Conservation (phyloP, 2,888 invertebrate genomes). For the Chrysomela aeneicollis region DNA sequence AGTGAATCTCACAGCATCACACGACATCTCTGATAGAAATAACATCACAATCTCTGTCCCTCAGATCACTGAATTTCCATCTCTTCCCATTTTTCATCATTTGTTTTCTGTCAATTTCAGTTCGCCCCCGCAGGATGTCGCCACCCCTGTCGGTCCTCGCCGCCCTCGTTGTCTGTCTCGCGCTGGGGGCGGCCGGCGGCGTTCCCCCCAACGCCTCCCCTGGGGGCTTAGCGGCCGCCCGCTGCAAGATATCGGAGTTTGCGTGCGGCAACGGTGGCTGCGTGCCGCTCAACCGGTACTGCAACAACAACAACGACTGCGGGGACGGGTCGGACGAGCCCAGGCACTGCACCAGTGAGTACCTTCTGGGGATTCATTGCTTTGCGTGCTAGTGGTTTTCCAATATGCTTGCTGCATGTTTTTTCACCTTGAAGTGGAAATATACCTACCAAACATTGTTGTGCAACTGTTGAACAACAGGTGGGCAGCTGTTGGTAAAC, state of each 20-base stretch:
- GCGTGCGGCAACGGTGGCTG: conserved; percentile 73
- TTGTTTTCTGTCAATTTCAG: not conserved
- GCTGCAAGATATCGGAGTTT: conserved; percentile 74
- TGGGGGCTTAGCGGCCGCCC: conserved; percentile 43
- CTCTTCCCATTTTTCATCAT: too few relatives aligned
- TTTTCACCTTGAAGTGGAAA: too few relatives aligned
- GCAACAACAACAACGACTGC: conserved; percentile 82
- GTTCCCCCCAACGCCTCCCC: conserved; percentile 14
- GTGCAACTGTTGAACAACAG: too few relatives aligned
- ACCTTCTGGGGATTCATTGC: not conserved
- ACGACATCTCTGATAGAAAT: too few relatives aligned
- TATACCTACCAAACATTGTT: too few relatives aligned
- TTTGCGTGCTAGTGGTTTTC: too few relatives aligned
- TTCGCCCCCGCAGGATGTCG: conserved; percentile 32
- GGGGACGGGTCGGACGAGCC: conserved; percentile 84
- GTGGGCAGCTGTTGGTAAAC: too few relatives aligned
- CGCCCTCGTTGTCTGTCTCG: conserved; percentile 29
- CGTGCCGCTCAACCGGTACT: conserved; percentile 76
- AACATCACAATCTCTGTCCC: too few relatives aligned
- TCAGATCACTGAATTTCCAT: too few relatives aligned
- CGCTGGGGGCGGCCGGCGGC: conserved; percentile 23
- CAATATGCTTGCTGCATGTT: too few relatives aligned
- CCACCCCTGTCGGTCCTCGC: conserved; percentile 24
- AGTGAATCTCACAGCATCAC: too few relatives aligned
- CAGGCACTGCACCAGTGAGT: conserved; percentile 83